These are phyloP conservation scores for Polypterus bichir DNA, from an alignment of 2,113 vertebrate species.

Conservation along the genomic window DNA sequence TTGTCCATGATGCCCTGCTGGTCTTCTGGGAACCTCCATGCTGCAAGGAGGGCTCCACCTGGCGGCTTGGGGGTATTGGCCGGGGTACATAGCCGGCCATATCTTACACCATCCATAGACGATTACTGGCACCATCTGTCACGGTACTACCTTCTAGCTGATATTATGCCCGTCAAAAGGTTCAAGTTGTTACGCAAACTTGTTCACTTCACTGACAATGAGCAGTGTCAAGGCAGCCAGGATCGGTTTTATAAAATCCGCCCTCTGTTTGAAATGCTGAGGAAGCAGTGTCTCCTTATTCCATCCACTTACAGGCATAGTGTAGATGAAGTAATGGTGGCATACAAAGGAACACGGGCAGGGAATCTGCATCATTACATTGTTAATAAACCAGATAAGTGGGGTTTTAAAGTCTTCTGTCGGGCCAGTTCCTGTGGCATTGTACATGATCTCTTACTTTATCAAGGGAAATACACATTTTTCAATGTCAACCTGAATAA, in stretches of 20 bases:
- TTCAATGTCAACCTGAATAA: no score
- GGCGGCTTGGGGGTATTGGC: no score
- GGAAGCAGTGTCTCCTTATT: conserved; percentile 11
- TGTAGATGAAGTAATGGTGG: conserved; percentile 6
- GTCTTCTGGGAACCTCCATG: no score
- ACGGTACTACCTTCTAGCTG: conserved; percentile 12
- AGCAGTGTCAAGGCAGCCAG: conserved; percentile 3
- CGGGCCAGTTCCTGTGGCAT: conserved; percentile 16
- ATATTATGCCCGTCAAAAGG: conserved; percentile 16
- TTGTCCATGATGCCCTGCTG: no score
- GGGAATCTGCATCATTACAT: conserved; percentile 10
- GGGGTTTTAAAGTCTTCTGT: conserved; percentile 14
- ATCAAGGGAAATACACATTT: neutral
- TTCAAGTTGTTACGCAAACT: conserved; percentile 5
- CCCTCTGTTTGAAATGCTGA: conserved; percentile 21
- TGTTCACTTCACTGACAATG: conserved; percentile 20
- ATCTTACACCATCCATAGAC: conserved; percentile 4
- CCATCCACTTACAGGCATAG: conserved; percentile 1
- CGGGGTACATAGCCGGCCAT: no score
- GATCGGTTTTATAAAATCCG: conserved; percentile 20
- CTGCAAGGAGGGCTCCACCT: no score
- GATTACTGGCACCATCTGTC: conserved; percentile 17
- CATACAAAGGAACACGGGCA: conserved; percentile 5
- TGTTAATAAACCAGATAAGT: conserved; percentile 13
- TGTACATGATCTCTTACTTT: conserved; percentile 12